Percentiles rank a stretch among this genome's conserved stretches.
Conservation (phyloP, 2,888 invertebrate species). For the Priocnemis perturbator region DNA sequence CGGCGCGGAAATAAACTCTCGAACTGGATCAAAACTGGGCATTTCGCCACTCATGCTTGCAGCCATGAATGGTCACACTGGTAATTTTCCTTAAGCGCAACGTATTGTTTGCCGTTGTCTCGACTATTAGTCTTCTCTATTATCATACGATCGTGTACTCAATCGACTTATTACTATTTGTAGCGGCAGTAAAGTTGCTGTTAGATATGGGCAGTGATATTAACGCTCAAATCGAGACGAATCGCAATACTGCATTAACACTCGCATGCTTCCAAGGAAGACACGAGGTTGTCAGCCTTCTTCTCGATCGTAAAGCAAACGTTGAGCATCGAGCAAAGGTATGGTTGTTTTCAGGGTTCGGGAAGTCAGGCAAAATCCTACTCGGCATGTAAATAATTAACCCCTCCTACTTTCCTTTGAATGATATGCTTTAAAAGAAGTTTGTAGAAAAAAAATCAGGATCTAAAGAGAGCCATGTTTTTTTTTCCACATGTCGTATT, state of each 20-base stretch:
- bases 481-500: not conserved
- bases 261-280: conserved; percentile 99
- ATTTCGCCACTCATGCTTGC: conserved; percentile 99
- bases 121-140: too few species aligned
- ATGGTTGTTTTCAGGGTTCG: conserved; percentile 20
- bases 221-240: conserved; percentile 99
- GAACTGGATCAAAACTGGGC: conserved; percentile 96
- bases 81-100: conserved; percentile 55
- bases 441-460: too few species aligned
- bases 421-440: too few species aligned
- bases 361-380: not conserved
- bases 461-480: too few species aligned
- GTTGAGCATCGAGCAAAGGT: conserved; percentile 99
- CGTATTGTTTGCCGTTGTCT: too few species aligned
- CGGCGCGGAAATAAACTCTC: conserved; percentile 98
- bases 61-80: conserved; percentile 98
- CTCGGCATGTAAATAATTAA: not conserved
- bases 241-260: conserved; percentile 98
- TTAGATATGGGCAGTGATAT: conserved; percentile 99
- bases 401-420: too few species aligned
- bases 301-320: conserved; percentile 97
- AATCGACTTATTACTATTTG: conserved; percentile 64
- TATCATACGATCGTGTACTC: not conserved
- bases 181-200: conserved; percentile 93
- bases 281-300: conserved; percentile 97